phyloP scores from a whole-genome alignment of 2,888 invertebrate genomes.

The Eremobia ochroleuca region DNA sequence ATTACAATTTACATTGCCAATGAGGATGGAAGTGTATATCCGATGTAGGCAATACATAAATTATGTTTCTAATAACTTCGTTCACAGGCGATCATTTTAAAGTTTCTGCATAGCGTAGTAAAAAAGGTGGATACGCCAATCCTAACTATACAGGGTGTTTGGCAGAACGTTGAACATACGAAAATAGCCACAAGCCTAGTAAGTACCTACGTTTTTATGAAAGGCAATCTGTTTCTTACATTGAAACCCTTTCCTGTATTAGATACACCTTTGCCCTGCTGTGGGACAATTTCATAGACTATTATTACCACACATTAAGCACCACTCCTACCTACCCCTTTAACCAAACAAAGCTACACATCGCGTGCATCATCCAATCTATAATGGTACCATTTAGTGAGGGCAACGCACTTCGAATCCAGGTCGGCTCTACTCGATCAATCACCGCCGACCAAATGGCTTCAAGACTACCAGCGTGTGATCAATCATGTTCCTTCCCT shows the following conservation, averaged over 20 bases:
- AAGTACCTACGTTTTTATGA: neutral
- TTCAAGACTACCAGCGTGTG: constrained; percentile 54
- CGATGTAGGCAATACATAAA: neutral
- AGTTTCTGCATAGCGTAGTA: too few relatives aligned
- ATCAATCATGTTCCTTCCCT: constrained; percentile 73
- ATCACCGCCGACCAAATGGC: constrained; percentile 71
- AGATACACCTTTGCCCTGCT: neutral
- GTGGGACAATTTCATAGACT: neutral
- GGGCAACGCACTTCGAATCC: constrained; percentile 70
- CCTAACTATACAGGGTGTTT: too few relatives aligned
- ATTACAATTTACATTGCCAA: too few relatives aligned
- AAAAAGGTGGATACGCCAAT: too few relatives aligned
- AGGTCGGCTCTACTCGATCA: constrained; percentile 70
- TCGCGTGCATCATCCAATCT: constrained; percentile 51
- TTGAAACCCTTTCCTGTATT: neutral
- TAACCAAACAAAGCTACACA: constrained; percentile 26
- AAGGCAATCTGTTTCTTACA: neutral
- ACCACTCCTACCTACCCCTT: constrained; percentile 11
- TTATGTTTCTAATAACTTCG: neutral
- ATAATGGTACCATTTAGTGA: constrained; percentile 56
- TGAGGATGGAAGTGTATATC: neutral
- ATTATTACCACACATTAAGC: constrained; percentile 10
- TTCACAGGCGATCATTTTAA: too few relatives aligned
- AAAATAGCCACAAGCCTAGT: neutral
- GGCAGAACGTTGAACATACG: too few relatives aligned